A percentile compares a stretch with the other conserved stretches of the same genome.
Conservation (phyloP, 2,113 vertebrate species). For the Oophaga pumilio region DNA sequence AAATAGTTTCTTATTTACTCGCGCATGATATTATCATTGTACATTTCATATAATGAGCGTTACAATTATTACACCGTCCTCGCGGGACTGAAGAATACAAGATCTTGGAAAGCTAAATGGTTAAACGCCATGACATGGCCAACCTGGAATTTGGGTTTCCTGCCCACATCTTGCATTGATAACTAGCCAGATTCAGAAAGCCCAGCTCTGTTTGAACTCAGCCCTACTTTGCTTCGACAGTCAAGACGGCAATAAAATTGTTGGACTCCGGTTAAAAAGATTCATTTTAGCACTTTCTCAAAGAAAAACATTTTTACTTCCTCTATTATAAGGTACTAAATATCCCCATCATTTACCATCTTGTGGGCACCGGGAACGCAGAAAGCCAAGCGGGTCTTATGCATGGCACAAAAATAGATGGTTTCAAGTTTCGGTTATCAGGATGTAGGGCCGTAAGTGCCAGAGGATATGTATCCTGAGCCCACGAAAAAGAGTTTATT, state of each 20-base stretch:
- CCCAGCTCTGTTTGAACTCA: conserved; percentile 43
- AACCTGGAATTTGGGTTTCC: conserved; percentile 30
- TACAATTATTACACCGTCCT: background rate
- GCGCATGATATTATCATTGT: background rate
- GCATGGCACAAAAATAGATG: conserved; percentile 60
- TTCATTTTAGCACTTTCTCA: conserved; percentile 45
- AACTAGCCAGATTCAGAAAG: conserved; percentile 11
- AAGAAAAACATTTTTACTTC: conserved; percentile 54
- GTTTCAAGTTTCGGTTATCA: conserved; percentile 60
- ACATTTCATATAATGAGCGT: background rate
- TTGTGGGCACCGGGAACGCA: conserved; percentile 45
- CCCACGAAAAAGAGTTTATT: conserved; percentile 72
- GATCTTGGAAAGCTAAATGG: background rate
- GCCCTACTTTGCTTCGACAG: conserved; percentile 12
- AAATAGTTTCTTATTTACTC: background rate
- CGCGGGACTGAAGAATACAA: background rate
- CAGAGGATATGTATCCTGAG: conserved; percentile 65
- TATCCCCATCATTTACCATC: conserved; percentile 39
- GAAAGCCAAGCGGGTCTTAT: conserved; percentile 53
- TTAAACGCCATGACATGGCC: conserved; percentile 31
- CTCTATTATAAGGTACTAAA: conserved; percentile 44
- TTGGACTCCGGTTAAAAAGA: conserved; percentile 37
- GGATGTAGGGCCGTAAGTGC: conserved; percentile 65
- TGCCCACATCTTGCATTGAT: conserved; percentile 6
- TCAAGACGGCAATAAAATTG: conserved; percentile 43